phyloP scores from a whole-genome alignment of 2,888 invertebrate species.

The Acholoe squamosa region DNA sequence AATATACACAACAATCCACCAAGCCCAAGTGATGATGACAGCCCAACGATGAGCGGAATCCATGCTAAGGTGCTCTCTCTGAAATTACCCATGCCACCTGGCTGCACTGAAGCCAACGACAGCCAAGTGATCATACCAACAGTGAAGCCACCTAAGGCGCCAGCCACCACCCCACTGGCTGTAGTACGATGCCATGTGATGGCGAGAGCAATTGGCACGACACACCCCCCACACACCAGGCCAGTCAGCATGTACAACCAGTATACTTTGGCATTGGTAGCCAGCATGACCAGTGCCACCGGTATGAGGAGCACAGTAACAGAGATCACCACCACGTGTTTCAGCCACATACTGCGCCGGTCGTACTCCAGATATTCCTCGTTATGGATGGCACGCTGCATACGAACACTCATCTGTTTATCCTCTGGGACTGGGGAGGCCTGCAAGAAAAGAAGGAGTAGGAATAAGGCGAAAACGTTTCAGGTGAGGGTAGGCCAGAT shows the following conservation, averaged over 20 bases:
- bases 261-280: conserved; percentile 66
- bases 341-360: conserved; percentile 68
- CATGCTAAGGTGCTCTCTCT: conserved; percentile 66
- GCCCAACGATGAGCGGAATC: conserved; percentile 66
- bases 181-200: conserved; percentile 71
- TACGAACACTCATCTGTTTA: conserved; percentile 62
- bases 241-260: conserved; percentile 69
- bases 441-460: background rate
- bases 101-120: conserved; percentile 66
- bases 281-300: conserved; percentile 66
- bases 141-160: conserved; percentile 66
- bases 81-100: conserved; percentile 67
- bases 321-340: conserved; percentile 68
- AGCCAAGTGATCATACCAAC: conserved; percentile 68
- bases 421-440: conserved; percentile 57
- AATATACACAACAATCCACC: conserved; percentile 69
- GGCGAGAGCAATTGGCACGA: conserved; percentile 69
- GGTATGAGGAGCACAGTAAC: conserved; percentile 67
- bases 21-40: conserved; percentile 66
- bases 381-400: conserved; percentile 63
- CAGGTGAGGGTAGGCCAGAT: too few relatives aligned
- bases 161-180: conserved; percentile 65
- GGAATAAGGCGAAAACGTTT: too few relatives aligned
- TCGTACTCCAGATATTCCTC: conserved; percentile 70
- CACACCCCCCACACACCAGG: conserved; percentile 68